A percentile compares a stretch with the other conserved stretches of the same genome.
These are phyloP conservation scores for Drosophila imparisetae DNA, from an alignment of 2,888 invertebrate species.

Conservation along the genomic window DNA sequence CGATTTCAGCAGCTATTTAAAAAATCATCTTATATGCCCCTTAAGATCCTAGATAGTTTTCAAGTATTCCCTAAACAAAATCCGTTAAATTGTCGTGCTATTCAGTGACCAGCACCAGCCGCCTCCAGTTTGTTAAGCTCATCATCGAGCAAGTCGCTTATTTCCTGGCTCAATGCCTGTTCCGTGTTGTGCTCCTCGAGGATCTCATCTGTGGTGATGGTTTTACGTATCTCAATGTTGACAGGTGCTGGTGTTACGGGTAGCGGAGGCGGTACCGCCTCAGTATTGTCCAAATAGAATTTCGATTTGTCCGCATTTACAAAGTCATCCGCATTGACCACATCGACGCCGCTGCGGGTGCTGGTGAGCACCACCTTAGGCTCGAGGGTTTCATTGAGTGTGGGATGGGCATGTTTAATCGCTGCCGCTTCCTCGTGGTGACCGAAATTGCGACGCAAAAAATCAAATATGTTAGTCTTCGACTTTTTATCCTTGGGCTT, in stretches of 20 bases:
- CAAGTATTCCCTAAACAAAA: neutral
- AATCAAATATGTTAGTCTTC: slow-evolving; percentile 84
- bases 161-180: slow-evolving; percentile 80
- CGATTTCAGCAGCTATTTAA: neutral
- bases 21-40: neutral
- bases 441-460: slow-evolving; percentile 84
- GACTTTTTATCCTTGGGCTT: slow-evolving; percentile 75
- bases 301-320: slow-evolving; percentile 81
- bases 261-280: slow-evolving; percentile 61
- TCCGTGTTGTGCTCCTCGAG: slow-evolving; percentile 80
- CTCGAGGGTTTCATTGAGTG: slow-evolving; percentile 53
- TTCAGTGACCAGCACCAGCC: slow-evolving; percentile 41
- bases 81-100: slow-evolving; percentile 6
- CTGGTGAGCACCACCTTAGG: slow-evolving; percentile 59
- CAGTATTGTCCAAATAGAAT: slow-evolving; percentile 80
- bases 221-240: slow-evolving; percentile 83
- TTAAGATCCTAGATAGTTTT: neutral
- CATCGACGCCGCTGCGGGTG: slow-evolving; percentile 69
- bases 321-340: slow-evolving; percentile 73
- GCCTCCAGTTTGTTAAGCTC: slow-evolving; percentile 80
- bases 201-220: slow-evolving; percentile 82
- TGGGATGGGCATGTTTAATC: slow-evolving; percentile 48
- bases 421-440: slow-evolving; percentile 69
- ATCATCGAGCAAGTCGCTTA: slow-evolving; percentile 83
- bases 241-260: slow-evolving; percentile 80